These are phyloP conservation scores for Malacosoma neustria DNA, from an alignment of 2,888 invertebrate genomes.

Conservation along the genomic window DNA sequence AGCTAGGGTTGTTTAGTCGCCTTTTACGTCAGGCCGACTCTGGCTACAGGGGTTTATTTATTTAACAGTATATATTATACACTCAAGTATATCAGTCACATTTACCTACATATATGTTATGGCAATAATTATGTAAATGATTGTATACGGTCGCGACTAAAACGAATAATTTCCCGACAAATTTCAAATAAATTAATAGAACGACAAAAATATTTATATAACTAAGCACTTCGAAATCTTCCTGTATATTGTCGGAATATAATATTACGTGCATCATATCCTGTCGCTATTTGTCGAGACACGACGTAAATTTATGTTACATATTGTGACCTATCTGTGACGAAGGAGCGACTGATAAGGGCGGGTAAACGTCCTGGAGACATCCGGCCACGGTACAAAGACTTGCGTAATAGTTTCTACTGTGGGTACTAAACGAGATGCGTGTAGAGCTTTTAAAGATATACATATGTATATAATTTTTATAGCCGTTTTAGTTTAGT, in stretches of 20 bases:
- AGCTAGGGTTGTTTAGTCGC: too few species aligned
- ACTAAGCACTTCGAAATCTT: background rate
- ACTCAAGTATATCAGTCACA: too few species aligned
- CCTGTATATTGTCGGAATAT: constrained; percentile 6
- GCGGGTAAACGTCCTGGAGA: constrained; percentile 43
- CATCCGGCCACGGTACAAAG: constrained; percentile 22
- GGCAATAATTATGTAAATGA: too few species aligned
- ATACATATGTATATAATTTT: too few species aligned
- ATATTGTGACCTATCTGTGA: constrained; percentile 32
- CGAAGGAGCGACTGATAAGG: constrained; percentile 33
- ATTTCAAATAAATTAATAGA: background rate
- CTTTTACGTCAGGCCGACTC: too few species aligned
- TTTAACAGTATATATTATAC: too few species aligned
- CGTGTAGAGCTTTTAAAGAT: too few species aligned
- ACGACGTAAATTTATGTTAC: constrained; percentile 33
- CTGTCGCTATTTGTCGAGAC: constrained; percentile 27
- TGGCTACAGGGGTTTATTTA: too few species aligned
- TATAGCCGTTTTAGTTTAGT: too few species aligned
- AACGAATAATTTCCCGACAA: constrained; percentile 1
- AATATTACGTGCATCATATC: constrained; percentile 33
- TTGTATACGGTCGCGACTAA: too few species aligned
- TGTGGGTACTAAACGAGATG: too few species aligned
- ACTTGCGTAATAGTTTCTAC: constrained; percentile 1
- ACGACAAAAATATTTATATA: background rate
- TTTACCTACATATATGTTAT: too few species aligned